phyloP scores from a whole-genome alignment of 2,797 vertebrate genomes.

The Muscicapa comitata region DNA sequence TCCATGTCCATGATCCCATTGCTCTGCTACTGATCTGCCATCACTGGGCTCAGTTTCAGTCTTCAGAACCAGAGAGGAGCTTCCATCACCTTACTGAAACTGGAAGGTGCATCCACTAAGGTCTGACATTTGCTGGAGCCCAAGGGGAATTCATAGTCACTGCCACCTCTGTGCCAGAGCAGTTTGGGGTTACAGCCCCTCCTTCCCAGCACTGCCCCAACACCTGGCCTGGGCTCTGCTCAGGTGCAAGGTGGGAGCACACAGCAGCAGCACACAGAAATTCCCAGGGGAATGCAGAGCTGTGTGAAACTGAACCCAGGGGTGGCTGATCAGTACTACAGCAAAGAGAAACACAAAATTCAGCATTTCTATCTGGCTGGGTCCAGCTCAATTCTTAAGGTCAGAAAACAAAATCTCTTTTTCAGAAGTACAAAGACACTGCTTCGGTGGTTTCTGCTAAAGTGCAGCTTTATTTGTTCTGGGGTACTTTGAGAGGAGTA shows the following conservation, averaged over 20 bases:
- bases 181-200: not conserved
- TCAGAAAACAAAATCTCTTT: not conserved
- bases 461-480: not conserved
- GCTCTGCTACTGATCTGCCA: not conserved
- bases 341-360: not conserved
- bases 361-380: not conserved
- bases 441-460: not conserved
- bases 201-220: not conserved
- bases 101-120: not conserved
- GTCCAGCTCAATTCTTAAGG: not conserved
- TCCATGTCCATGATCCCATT: not conserved
- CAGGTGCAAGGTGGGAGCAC: not conserved
- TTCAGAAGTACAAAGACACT: not conserved
- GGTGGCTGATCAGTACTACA: not conserved
- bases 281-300: not conserved
- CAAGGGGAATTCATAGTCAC: not conserved
- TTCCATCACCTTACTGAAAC: fast-evolving
- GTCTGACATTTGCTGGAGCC: not conserved
- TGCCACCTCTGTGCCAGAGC: not conserved
- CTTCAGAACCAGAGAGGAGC: not conserved
- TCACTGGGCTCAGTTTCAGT: not conserved
- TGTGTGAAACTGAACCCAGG: not conserved
- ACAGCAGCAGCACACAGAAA: not conserved
- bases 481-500: not conserved
- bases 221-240: not conserved